These are phyloP conservation scores for Aricia agestis DNA, from an alignment of 1,140 invertebrate genomes.

Conservation along the genomic window DNA sequence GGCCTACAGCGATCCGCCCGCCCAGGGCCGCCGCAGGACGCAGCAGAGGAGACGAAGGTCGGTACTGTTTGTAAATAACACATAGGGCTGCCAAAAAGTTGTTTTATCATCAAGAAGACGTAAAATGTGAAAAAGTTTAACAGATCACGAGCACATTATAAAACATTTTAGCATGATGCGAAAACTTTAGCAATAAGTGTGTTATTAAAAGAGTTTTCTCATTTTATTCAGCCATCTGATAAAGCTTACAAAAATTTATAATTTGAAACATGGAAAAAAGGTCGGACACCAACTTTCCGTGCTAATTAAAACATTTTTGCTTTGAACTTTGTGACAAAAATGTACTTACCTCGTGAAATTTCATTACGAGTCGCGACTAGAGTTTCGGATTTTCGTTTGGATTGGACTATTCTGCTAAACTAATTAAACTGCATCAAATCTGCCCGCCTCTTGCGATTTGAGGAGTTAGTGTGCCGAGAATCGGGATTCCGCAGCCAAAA, in stretches of 20 bases:
- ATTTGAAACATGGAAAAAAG: too few species aligned
- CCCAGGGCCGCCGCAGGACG: constrained; percentile 51
- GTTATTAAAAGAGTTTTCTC: too few species aligned
- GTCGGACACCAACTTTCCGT: not conserved
- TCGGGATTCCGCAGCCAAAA: not conserved
- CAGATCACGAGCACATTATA: too few species aligned
- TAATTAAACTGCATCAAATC: not conserved
- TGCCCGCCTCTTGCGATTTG: not conserved
- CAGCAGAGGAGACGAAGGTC: constrained; percentile 62
- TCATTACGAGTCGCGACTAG: not conserved
- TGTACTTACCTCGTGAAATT: not conserved
- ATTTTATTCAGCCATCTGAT: too few species aligned
- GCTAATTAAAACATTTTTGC: too few species aligned
- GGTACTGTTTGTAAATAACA: constrained; percentile 19
- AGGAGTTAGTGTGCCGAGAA: not conserved
- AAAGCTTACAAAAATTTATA: too few species aligned
- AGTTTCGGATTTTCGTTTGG: not conserved
- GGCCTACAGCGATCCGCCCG: constrained; percentile 65
- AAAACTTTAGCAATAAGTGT: too few species aligned
- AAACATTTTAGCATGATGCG: too few species aligned
- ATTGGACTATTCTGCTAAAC: not conserved
- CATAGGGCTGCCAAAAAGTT: not conserved
- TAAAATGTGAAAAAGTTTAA: too few species aligned
- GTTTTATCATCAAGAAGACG: too few species aligned
- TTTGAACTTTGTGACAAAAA: too few species aligned